phyloP scores from a whole-genome alignment of 2,888 invertebrate genomes.

The Lampropteryx suffumata region DNA sequence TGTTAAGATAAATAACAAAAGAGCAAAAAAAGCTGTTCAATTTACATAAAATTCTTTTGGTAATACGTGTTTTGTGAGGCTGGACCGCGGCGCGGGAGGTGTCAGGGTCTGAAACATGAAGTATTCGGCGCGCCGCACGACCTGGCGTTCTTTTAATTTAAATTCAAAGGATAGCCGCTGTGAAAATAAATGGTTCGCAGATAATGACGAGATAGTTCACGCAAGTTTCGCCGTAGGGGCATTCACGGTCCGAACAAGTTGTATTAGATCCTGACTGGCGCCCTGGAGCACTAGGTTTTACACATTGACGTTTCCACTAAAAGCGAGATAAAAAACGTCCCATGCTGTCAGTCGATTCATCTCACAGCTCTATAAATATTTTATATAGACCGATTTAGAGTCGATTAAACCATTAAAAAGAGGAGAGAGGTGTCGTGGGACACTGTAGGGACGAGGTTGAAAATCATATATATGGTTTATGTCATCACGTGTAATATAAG shows the following conservation, averaged over 20 bases:
- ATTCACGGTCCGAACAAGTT: constrained; percentile 2
- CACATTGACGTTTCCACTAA: not conserved
- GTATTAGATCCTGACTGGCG: not conserved
- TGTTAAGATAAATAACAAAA: constrained; percentile 49
- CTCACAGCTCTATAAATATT: too few relatives aligned
- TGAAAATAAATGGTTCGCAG: constrained; percentile 59
- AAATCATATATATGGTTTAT: too few relatives aligned
- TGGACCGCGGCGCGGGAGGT: constrained; percentile 26
- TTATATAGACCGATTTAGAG: too few relatives aligned
- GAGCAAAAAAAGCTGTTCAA: constrained; percentile 50
- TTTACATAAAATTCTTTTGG: constrained; percentile 72
- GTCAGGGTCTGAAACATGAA: constrained; percentile 47
- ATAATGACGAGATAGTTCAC: constrained; percentile 70
- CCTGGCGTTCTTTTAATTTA: constrained; percentile 64
- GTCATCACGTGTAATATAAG: too few relatives aligned
- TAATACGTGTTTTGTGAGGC: constrained; percentile 37
- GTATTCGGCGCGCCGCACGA: constrained; percentile 52
- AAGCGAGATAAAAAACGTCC: too few relatives aligned
- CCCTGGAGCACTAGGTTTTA: not conserved
- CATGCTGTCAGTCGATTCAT: too few relatives aligned
- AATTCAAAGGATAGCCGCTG: constrained; percentile 64
- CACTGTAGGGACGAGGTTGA: too few relatives aligned
- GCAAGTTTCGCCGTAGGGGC: constrained; percentile 25
- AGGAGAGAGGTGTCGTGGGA: too few relatives aligned
- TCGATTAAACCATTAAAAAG: too few relatives aligned